A percentile compares a stretch with the other conserved stretches of the same genome.
These are phyloP conservation scores for Malacoraja senta DNA, from an alignment of 2,797 vertebrate species.

Conservation along the genomic window DNA sequence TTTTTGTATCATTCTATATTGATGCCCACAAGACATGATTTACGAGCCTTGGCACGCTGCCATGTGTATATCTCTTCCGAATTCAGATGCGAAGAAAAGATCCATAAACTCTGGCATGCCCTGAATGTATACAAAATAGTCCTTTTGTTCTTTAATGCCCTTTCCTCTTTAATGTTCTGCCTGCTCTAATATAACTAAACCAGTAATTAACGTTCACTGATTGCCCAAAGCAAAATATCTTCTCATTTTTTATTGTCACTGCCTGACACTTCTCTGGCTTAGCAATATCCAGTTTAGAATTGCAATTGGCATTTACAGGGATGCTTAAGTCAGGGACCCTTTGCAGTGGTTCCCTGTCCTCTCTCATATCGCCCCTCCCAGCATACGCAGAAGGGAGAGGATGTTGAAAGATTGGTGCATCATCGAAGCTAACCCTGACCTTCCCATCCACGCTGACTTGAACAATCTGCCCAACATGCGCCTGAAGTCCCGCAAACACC, in stretches of 20 bases:
- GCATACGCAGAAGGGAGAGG: too few relatives aligned
- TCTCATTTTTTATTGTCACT: not conserved
- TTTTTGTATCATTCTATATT: not conserved
- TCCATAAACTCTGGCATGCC: not conserved
- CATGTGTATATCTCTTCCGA: not conserved
- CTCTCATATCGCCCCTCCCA: too few relatives aligned
- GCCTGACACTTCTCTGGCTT: not conserved
- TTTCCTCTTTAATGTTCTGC: conserved; percentile 21
- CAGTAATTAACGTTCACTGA: not conserved
- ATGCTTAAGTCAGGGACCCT: too few relatives aligned
- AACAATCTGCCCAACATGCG: too few relatives aligned
- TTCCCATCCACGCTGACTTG: too few relatives aligned
- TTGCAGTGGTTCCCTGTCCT: too few relatives aligned
- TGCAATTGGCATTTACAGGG: not conserved
- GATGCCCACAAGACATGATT: not conserved
- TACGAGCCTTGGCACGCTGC: not conserved
- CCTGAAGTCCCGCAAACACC: too few relatives aligned
- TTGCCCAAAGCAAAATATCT: not conserved
- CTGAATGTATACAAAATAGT: not conserved
- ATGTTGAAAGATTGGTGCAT: too few relatives aligned
- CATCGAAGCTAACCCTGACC: too few relatives aligned
- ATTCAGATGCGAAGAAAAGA: conserved; percentile 24
- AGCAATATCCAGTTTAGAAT: not conserved
- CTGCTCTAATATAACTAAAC: conserved; percentile 6
- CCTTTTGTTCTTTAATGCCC: not conserved